phyloP scores from a whole-genome alignment of 2,113 vertebrate genomes.

The Cyprinodon brontotheroides region DNA sequence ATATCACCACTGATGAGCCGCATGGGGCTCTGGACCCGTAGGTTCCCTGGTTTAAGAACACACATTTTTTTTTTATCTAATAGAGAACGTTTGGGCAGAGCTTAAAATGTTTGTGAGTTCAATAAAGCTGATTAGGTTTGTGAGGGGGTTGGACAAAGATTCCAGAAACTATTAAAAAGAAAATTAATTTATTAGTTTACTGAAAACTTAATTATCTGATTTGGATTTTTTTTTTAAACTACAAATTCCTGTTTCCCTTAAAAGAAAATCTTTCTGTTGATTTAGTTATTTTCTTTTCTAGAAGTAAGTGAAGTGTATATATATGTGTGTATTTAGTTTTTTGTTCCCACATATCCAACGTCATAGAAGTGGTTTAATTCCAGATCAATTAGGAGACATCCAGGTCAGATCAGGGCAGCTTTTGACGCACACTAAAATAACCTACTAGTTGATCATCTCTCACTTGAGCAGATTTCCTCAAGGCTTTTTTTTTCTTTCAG shows the following conservation, averaged over 20 bases:
- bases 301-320: not conserved
- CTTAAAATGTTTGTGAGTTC: not conserved
- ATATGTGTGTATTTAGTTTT: no score
- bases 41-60: no score
- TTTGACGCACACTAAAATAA: conserved; percentile 4
- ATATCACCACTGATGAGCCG: no score
- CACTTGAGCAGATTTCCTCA: conserved; percentile 1
- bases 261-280: not conserved
- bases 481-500: not conserved
- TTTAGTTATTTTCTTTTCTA: not conserved
- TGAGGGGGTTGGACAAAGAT: no score
- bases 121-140: no score
- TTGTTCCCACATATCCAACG: not conserved
- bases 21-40: no score
- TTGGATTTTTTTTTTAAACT: no score
- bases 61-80: no score
- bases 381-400: not conserved
- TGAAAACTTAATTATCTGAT: no score
- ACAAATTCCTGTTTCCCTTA: no score
- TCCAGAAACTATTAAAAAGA: no score
- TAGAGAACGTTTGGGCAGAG: not conserved
- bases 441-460: not conserved
- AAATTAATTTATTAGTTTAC: no score
- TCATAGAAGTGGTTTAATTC: not conserved
- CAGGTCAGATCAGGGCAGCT: conserved; percentile 5